Conservation (phyloP, 1,140 invertebrate genomes). For the Pantala flavescens region DNA sequence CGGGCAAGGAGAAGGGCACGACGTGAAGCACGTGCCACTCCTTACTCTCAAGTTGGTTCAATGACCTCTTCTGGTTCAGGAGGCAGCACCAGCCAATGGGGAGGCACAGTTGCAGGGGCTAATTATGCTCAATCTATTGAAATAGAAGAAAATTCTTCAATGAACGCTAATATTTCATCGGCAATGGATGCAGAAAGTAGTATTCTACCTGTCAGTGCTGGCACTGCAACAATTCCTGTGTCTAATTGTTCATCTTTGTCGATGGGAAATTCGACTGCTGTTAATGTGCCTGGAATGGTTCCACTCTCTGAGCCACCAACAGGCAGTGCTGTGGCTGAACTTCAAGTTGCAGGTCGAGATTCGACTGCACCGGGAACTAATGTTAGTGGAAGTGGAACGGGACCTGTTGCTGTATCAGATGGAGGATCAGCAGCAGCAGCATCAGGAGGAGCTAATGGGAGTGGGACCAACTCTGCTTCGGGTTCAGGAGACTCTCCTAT, state of each 20-base stretch:
- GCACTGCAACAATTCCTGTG: conserved; percentile 3
- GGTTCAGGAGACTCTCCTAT: background rate
- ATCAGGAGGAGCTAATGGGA: background rate
- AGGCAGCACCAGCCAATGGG: background rate
- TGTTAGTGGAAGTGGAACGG: background rate
- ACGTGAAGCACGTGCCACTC: conserved; percentile 55
- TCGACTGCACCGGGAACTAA: background rate
- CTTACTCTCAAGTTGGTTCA: conserved; percentile 43
- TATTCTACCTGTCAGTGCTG: background rate
- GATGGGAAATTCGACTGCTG: background rate
- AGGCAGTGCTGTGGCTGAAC: background rate
- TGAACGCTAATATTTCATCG: background rate
- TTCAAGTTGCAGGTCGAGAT: background rate
- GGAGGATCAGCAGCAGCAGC: background rate
- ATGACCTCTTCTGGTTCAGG: background rate
- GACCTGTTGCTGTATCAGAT: background rate
- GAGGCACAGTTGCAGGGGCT: background rate
- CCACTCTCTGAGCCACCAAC: background rate
- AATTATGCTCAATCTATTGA: background rate
- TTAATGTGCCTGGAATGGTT: conserved; percentile 5
- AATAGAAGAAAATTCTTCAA: background rate
- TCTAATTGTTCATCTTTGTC: background rate
- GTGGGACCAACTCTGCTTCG: background rate
- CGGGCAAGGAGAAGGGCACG: conserved; percentile 67
- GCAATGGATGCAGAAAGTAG: background rate